Evolutionary conservation across 1,140 invertebrate genomes (phyloP), one percentile per base, ranked within the genome.

Genomic region (Diorhabda elongata): DNA sequence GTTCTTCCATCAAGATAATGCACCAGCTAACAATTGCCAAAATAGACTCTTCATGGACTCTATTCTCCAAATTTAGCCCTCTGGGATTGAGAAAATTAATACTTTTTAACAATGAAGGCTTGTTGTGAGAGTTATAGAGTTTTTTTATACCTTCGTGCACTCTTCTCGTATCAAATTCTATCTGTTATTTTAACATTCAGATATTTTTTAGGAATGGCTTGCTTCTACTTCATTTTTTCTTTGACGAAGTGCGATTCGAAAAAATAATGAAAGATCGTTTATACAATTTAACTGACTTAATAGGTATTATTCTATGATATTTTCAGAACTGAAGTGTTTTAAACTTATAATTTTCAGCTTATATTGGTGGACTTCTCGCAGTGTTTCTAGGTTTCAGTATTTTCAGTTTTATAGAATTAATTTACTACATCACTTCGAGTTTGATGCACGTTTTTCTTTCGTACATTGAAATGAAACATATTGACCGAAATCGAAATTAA

Each of bases 311-410:
- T 52, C 47, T 4, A 2, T 52, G 58, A 3, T 41, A 66, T 5
- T 45, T 4, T 9, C 3, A 59, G 9, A 43, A 63, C 2, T 9
- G 42, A n/a, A 6, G 11, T 2, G 6, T 43, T 41, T 52, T 67
- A 67, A 57, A 64, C 3, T 47, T 9, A 43, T 60, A 26, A 52
- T 66, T 74, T 74, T 68, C 64, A 76, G 74, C 74, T 6, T 92
- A 90, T 77, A 90, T 88, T 2, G 91, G 91, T 59, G 92, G 92
- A 5, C 80, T 93, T 9, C 80, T 93, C 3, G 90, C 91, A 3
- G 82, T 93, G 1, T 92, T 90, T 76, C 85, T 92, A 83, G 91
- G 91, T 9, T 92, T 93, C 75, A 93, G 91, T 77, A 86, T 91
- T 74, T 84, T 93, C 71, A 92, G 91, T 69, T 80, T 87, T 3